Conservation (phyloP, 2,888 invertebrate genomes). For the Zele albiditarsus region DNA sequence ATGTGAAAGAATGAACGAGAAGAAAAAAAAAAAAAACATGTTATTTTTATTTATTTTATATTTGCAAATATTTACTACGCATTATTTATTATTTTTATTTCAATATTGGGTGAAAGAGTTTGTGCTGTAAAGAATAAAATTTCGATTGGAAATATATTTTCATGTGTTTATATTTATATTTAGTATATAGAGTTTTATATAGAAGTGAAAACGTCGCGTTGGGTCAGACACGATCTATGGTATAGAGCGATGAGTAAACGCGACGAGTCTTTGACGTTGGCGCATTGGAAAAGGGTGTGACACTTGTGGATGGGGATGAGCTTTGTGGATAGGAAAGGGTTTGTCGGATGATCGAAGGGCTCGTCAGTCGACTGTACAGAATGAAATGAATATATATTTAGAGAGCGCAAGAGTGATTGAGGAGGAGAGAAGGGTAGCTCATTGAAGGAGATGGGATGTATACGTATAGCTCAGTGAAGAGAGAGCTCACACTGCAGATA, state of each 20-base stretch:
- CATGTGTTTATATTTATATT: too few relatives aligned
- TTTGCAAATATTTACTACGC: too few relatives aligned
- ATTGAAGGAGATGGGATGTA: constrained; percentile 36
- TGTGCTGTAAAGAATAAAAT: too few relatives aligned
- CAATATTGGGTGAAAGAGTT: too few relatives aligned
- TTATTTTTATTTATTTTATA: neutral
- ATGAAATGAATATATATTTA: constrained; percentile 49
- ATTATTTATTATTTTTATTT: too few relatives aligned
- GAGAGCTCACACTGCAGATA: constrained; percentile 57
- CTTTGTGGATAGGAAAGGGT: constrained; percentile 39
- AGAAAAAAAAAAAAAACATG: neutral
- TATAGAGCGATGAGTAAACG: neutral
- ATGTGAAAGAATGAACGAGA: neutral
- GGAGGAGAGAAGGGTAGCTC: constrained; percentile 29
- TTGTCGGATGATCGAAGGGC: constrained; percentile 42
- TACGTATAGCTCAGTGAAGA: constrained; percentile 42
- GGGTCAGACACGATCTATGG: constrained; percentile 21
- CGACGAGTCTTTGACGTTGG: constrained; percentile 2
- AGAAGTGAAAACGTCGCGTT: constrained; percentile 31
- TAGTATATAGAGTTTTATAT: neutral
- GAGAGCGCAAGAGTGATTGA: constrained; percentile 35
- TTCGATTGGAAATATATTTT: too few relatives aligned
- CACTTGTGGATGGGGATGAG: constrained; percentile 22
- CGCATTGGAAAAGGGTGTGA: constrained; percentile 3
- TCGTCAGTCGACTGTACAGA: constrained; percentile 46